Base-by-base conservation (phyloP, 2,797 vertebrate genomes). In the Graptemys geographica region DNA sequence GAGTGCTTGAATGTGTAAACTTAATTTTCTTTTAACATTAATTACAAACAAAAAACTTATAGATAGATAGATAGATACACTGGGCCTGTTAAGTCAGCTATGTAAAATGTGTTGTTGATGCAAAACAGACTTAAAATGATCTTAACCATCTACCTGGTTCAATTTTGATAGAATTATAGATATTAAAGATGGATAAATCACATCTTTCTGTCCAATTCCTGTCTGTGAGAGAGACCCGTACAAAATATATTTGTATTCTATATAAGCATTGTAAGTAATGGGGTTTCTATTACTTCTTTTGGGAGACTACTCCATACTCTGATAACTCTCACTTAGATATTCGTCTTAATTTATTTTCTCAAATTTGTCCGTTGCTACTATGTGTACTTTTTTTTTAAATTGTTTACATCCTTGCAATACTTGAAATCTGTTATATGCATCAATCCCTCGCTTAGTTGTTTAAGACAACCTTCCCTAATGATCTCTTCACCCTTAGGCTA, bases 371-470 rank as follows among this genome's bases (percentile, higher is more conserved):
- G 19, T n/a, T 65, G 6, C 33, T 65, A 33, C 8, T 65, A 49
- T 8, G 3, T 10, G 13, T 15, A 51, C 13, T 51, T 47, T 74
- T 51, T 84, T 89, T 89, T 78, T 72, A 78, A 86, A 82, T 19
- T 4, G 85, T 62, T 95, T 90, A 83, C 83, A 81, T 10, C 28
- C 3, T 65, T 6, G 55, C 56, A 90, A 89, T 79, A 95, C 41
- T 51, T 65, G 0, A 3, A 85, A 5, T 18, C 90, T 87, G 51
- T 88, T 90, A 90, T 83, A 83, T 86, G 86, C 47, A 57, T 90
- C 79, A 95, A 89, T 96, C 76, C 90, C 25, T 81, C 85, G 51
- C 37, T 92, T 94, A 95, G 92, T 92, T 95, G 90, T 81, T 96
- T 88, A 81, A 93, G 81, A 88, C 90, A 84, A 72, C 41, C 51